phyloP scores from a whole-genome alignment of 2,888 invertebrate species.

The Sarcophaga carnaria region DNA sequence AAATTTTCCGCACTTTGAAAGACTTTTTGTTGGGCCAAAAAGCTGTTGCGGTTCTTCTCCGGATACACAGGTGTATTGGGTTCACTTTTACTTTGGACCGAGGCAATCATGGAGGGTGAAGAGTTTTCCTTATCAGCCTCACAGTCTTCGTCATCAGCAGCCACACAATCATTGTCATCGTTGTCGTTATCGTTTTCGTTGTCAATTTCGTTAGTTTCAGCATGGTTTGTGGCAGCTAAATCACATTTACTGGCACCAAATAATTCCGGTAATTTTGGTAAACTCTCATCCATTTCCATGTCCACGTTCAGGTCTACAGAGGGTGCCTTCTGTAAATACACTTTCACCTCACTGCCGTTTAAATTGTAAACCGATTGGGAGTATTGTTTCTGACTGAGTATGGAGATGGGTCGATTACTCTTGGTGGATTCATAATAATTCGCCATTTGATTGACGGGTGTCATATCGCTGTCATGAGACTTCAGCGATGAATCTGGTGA shows the following conservation, averaged over 20 bases:
- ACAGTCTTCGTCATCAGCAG: constrained; percentile 41
- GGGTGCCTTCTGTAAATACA: constrained; percentile 79
- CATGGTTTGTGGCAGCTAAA: constrained; percentile 70
- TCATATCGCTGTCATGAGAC: constrained; percentile 48
- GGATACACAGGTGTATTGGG: constrained; percentile 75
- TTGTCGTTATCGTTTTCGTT: neutral
- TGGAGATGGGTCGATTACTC: constrained; percentile 54
- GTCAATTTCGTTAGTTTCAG: neutral
- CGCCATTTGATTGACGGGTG: constrained; percentile 68
- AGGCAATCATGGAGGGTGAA: constrained; percentile 63
- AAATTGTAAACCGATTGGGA: constrained; percentile 80
- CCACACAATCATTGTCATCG: constrained; percentile 52
- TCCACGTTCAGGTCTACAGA: constrained; percentile 77
- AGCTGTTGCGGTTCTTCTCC: constrained; percentile 70
- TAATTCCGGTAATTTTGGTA: constrained; percentile 76
- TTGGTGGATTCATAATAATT: constrained; percentile 73
- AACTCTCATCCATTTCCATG: constrained; percentile 72
- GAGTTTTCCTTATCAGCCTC: constrained; percentile 77
- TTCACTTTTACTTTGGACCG: constrained; percentile 74
- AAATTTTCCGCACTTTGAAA: constrained; percentile 77
- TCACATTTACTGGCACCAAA: constrained; percentile 74
- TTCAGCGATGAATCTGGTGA: constrained; percentile 42
- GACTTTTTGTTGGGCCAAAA: constrained; percentile 72
- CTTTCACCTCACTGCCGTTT: constrained; percentile 78
- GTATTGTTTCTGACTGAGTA: constrained; percentile 74